phyloP scores from a whole-genome alignment of 1,140 invertebrate species.

The Saxidomus purpurata region DNA sequence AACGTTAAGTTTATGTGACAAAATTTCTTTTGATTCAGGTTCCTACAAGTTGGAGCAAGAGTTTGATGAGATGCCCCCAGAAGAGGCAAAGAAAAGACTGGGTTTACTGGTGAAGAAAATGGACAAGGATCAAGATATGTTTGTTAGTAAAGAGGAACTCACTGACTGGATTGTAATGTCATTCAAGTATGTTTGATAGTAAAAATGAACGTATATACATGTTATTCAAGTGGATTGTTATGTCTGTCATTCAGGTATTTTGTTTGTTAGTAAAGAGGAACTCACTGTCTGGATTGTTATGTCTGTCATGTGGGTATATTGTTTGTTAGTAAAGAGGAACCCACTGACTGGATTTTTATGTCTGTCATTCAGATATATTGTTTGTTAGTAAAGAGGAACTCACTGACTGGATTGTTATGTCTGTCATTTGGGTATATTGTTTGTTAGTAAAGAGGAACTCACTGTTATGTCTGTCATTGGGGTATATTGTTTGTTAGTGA shows the following conservation, averaged over 20 bases:
- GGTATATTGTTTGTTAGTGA: slow-evolving; percentile 92
- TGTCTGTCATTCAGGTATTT: too few species aligned
- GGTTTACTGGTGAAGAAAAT: slow-evolving; percentile 94
- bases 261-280: slow-evolving; percentile 93
- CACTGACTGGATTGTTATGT: slow-evolving; percentile 96
- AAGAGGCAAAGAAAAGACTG: slow-evolving; percentile 95
- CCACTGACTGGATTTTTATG: too few species aligned
- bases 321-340: too few species aligned
- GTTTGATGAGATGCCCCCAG: slow-evolving; percentile 94
- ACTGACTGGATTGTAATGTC: slow-evolving; percentile 97
- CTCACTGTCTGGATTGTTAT: slow-evolving; percentile 96
- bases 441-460: too few species aligned
- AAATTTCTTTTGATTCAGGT: slow-evolving; percentile 88
- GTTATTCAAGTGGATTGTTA: too few species aligned
- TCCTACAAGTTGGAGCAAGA: slow-evolving; percentile 97
- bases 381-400: slow-evolving; percentile 94
- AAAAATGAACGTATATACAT: too few species aligned
- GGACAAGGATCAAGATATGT: slow-evolving; percentile 93
- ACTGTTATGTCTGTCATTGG: too few species aligned
- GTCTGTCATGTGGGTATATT: slow-evolving; percentile 96
- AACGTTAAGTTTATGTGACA: too few species aligned
- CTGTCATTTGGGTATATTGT: slow-evolving; percentile 96
- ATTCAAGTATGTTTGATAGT: slow-evolving; percentile 91
- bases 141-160: slow-evolving; percentile 94
- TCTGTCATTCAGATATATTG: too few species aligned